Conservation (phyloP, 2,888 invertebrate genomes). For the Chloroclysta siterata region DNA sequence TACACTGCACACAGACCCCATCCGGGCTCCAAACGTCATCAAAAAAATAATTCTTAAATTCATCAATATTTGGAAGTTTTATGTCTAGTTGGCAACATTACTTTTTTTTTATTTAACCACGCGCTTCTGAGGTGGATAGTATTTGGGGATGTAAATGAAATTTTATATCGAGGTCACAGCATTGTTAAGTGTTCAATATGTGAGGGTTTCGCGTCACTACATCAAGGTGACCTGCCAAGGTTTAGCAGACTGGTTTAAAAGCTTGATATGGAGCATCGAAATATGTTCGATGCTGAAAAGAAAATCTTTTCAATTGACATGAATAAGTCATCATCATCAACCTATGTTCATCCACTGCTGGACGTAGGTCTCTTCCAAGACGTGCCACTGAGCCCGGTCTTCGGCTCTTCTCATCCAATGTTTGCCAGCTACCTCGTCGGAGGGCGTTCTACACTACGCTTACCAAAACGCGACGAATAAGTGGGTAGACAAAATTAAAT, state of each 20-base stretch:
- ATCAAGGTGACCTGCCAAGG: constrained; percentile 33
- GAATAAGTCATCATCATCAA: no score
- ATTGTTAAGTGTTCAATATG: constrained; percentile 45
- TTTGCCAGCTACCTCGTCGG: no score
- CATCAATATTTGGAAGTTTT: background rate
- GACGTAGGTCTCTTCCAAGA: no score
- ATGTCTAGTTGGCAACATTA: constrained; percentile 10
- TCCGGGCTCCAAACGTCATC: background rate
- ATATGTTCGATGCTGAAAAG: background rate
- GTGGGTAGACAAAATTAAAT: no score
- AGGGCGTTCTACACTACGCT: no score
- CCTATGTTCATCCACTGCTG: no score
- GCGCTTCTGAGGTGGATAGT: constrained; percentile 42
- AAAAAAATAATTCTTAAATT: background rate
- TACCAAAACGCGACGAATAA: no score
- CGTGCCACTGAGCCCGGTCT: no score
- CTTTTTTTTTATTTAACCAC: background rate
- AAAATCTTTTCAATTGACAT: background rate
- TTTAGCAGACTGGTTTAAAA: constrained; percentile 2
- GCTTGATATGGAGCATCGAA: constrained; percentile 3
- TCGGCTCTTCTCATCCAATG: no score
- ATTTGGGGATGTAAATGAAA: constrained; percentile 46
- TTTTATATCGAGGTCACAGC: constrained; percentile 48
- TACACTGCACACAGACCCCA: no score
- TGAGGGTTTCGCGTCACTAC: constrained; percentile 36